Base-by-base conservation (phyloP, 2,797 vertebrate genomes). In the Galaxias olidus region DNA sequence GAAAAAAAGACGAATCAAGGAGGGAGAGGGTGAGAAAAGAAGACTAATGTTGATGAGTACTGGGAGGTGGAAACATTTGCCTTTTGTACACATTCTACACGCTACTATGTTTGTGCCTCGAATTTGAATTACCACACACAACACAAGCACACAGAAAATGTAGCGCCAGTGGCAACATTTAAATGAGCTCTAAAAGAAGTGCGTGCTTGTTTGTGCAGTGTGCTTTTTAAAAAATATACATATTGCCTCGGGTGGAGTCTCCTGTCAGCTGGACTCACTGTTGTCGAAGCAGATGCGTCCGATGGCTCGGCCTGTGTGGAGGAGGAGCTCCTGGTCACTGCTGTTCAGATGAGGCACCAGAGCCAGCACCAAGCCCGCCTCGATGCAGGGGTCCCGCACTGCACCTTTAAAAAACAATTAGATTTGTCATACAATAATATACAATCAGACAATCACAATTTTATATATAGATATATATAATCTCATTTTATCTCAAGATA, bases 261-360 rank as follows among this genome's bases (percentile, higher is more conserved):
- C 15, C 18, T 12, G 10, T n/a, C 59, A 12, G 15, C 4, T 4
- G 2, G 41, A 89, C 94, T 93, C 76, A 96, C 94, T 83, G 76
- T 95, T 95, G 58, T 94, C 91, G 0, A 95, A 96, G 74, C 95
- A 96, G 87, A 97, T 96, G 9, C 92, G 92, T 53, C 95, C 95
- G 10, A 96, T 95, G 72, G 95, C 94, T 45, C 94, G 87, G 69
- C 95, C 95, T 0, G 91, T 90, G 19, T 95, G 93, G 19, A 97
- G 91, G 76, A 97, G 78, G 83, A 92, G 90, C 56, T 96, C 94
- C 75, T 93, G 87, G 66, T 96, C 79, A 0, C 68, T 79, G 74
- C 93, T 93, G 69, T 91, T 90, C 79, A 97, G 85, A 61, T 95
- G 76, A 48, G 93, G 94, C 72, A 96, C 79, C 84, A 96, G 65